Evolutionary conservation across 2,113 vertebrate genomes (phyloP).

Genomic region (Patagioenas fasciata): DNA sequence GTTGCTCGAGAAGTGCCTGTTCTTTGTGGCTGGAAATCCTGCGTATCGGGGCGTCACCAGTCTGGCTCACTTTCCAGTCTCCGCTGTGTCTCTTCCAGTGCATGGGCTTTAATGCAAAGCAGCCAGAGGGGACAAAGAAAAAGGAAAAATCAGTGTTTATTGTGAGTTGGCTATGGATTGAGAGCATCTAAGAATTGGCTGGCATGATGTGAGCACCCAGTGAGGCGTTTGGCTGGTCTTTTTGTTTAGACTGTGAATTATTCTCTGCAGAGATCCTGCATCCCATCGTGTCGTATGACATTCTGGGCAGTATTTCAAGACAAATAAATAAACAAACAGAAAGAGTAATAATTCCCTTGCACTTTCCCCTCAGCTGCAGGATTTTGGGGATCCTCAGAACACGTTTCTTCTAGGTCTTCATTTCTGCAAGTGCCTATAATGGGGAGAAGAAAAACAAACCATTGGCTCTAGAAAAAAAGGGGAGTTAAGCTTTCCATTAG

Average conservation of each 20-base stretch:
- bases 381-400: neutral
- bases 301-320: slow-evolving; percentile 14
- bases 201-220: neutral
- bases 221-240: neutral
- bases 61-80: neutral
- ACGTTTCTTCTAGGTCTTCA: neutral
- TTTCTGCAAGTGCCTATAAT: neutral
- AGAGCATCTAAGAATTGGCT: neutral
- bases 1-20: neutral
- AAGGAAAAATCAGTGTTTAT: neutral
- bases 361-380: neutral
- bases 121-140: neutral
- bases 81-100: neutral
- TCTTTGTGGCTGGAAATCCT: neutral
- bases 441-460: neutral
- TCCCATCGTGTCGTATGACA: neutral
- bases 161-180: neutral
- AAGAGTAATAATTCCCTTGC: neutral
- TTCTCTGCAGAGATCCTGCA: slow-evolving; percentile 5
- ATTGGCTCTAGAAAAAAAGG: neutral
- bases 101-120: neutral
- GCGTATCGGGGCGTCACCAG: neutral
- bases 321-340: slow-evolving; percentile 43
- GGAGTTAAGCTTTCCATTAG: neutral
- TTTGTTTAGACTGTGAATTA: neutral